These are phyloP conservation scores for Glaucomys volans DNA, from an alignment of 2,113 vertebrate genomes.

Conservation along the genomic window DNA sequence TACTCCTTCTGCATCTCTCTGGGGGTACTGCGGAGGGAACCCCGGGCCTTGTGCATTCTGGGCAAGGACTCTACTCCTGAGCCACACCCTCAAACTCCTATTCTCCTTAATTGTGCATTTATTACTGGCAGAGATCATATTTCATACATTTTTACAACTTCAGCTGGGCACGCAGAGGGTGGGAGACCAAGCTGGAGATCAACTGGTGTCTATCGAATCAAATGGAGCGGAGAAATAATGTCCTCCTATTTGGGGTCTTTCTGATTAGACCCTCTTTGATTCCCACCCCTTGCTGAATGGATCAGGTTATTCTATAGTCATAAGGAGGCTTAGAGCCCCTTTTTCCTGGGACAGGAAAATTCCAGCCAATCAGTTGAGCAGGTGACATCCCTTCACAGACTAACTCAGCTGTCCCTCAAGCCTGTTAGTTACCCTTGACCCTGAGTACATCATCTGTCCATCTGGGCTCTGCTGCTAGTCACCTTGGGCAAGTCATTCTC, in stretches of 20 bases:
- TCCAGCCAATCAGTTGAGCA: not conserved
- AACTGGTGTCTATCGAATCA: not conserved
- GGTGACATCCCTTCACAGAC: not conserved
- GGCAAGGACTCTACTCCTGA: too few species aligned
- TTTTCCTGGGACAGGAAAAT: not conserved
- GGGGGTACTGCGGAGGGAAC: not conserved
- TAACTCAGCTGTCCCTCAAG: not conserved
- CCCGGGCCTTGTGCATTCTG: not conserved
- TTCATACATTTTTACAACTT: not conserved
- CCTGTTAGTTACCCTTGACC: not conserved
- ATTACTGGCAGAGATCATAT: too few species aligned
- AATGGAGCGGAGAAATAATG: not conserved
- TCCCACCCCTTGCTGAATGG: not conserved
- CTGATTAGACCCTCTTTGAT: not conserved
- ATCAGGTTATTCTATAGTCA: not conserved
- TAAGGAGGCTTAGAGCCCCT: not conserved
- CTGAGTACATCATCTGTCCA: too few species aligned
- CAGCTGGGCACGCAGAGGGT: rapidly evolving
- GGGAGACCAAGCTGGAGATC: too few species aligned
- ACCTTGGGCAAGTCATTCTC: not conserved
- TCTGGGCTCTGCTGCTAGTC: not conserved
- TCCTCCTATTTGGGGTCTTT: not conserved
- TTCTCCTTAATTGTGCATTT: not conserved
- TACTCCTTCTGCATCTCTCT: not conserved
- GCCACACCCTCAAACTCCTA: not conserved